Evolutionary conservation across 2,797 vertebrate species (phyloP), one percentile per base, ranked within the genome.

Genomic region (Typhlichthys eigenmanni): DNA sequence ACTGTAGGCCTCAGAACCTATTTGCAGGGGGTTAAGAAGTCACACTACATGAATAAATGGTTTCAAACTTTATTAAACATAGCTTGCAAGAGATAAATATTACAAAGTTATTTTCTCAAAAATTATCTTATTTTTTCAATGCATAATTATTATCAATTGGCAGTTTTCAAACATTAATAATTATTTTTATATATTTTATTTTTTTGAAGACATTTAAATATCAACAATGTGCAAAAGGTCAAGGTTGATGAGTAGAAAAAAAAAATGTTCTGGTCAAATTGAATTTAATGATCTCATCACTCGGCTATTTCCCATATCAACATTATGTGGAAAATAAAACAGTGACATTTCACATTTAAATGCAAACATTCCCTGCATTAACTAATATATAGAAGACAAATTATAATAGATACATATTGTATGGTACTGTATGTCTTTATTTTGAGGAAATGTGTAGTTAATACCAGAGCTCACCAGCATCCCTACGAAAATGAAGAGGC

Each of bases 21-120:
- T 38, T 38, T 50, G 14, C 53, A 57, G 58, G 13, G 13, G 13
- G 61, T 29, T 83, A 83, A 76, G 48, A 88, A 61, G 68, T 74
- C 81, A 90, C 78, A 86, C 85, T 78, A 64, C 79, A 75, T 81
- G 87, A 88, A 92, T 93, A 96, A 97, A 96, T 93, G 92, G 94
- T 95, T 96, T 95, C 93, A 95, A 95, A 95, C 95, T 96, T 96
- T 96, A 96, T 97, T 96, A 96, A 97, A 97, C 95, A 95, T 95
- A 96, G 94, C 95, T 96, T 95, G 95, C 94, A 95, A 96, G 95
- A 95, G 95, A 97, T 95, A 96, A 96, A 97, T 96, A 96, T 95
- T 96, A 97, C 95, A 97, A 97, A 96, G 95, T 94, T 95, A 95
- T 93, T 93, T 96, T 95, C 94, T 96, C 94, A 94, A 96, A 96